Percentiles rank a stretch among this genome's conserved stretches.
These are phyloP conservation scores for Eptesicus fuscus DNA, from an alignment of 2,113 vertebrate genomes.

Conservation along the genomic window DNA sequence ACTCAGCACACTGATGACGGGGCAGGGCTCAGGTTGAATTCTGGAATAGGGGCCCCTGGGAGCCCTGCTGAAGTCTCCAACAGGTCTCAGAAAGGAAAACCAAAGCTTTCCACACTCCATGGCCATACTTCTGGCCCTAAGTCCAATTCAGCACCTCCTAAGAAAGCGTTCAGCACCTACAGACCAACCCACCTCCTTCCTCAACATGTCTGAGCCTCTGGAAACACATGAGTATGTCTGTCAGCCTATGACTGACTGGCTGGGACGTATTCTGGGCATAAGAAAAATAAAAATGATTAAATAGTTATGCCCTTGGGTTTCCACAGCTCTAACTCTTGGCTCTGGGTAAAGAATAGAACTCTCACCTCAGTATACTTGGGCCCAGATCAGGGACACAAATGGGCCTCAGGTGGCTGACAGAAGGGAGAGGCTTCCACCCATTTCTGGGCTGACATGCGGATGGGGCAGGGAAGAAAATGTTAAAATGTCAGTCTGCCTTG, in stretches of 20 bases:
- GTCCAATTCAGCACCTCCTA: not conserved
- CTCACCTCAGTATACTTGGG: not conserved
- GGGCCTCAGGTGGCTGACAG: not conserved
- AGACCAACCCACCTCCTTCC: not conserved
- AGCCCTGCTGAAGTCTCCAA: not conserved
- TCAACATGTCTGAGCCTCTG: not conserved
- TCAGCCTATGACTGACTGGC: not conserved
- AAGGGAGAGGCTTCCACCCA: not conserved
- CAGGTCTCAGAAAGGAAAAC: not conserved
- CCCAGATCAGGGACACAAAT: not conserved
- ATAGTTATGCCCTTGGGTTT: not conserved
- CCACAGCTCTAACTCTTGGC: not conserved
- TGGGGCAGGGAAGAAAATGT: not conserved
- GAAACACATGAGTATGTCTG: not conserved
- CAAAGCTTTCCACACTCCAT: not conserved
- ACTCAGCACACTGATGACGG: not conserved
- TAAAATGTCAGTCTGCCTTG: not conserved
- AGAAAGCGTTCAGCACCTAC: not conserved
- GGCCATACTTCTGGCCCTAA: not conserved
- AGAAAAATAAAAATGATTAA: slow-evolving; percentile 2
- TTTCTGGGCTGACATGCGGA: not conserved
- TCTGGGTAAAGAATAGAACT: slow-evolving; percentile 18
- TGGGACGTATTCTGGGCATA: not conserved
- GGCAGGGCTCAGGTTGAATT: not conserved
- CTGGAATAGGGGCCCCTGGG: not conserved